Base-by-base conservation (phyloP, 2,797 vertebrate genomes). In the Vultur gryphus region DNA sequence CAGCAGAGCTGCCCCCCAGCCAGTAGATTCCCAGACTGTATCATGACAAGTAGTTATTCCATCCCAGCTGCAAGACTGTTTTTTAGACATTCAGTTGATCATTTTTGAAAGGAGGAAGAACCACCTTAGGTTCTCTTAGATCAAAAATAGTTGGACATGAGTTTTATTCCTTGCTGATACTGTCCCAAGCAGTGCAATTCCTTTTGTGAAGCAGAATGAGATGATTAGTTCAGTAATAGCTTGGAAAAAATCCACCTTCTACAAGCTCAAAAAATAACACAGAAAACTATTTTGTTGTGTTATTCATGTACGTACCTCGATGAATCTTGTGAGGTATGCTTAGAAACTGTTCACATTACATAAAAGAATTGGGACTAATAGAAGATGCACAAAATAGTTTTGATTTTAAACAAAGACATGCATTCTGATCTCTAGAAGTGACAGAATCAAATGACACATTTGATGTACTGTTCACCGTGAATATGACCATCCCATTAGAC, bases 261-360 rank as follows among this genome's bases (percentile, higher is more conserved):
- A 13, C 66, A 76, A 71, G 64, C 26, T 77, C 29, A 84, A 13
- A 59, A 84, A 46, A 6, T 37, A 37, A 37, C 37, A 37, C 37
- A 37, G 37, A 37, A 37, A 37, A 37, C 37, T 37, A 19, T 44
- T 80, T 44, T 75, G 5, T 29, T 90, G 6, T 76, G 29, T 52
- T 77, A 18, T 4, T 15, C 4, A 1, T 29, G 13, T 26, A 19
- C 10, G 7, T 72, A 33, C 19, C 5, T 71, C 0, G 0, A 41
- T 39, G 64, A 72, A 58, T 69, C 37, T 28, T 83, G 8, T 46
- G 16, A 43, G 28, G 28, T 51, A 39, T 23, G 41, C 58, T 55
- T 54, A 55, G 44, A 71, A 51, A n/a, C 48, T 52, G 28, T 37
- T 61, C 31, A 19, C 11, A 5, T 48, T 49, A 24, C 17, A 24